Percentiles rank a stretch among this genome's conserved stretches.
These are phyloP conservation scores for Rafetus swinhoei DNA, from an alignment of 2,113 vertebrate species.

Conservation along the genomic window DNA sequence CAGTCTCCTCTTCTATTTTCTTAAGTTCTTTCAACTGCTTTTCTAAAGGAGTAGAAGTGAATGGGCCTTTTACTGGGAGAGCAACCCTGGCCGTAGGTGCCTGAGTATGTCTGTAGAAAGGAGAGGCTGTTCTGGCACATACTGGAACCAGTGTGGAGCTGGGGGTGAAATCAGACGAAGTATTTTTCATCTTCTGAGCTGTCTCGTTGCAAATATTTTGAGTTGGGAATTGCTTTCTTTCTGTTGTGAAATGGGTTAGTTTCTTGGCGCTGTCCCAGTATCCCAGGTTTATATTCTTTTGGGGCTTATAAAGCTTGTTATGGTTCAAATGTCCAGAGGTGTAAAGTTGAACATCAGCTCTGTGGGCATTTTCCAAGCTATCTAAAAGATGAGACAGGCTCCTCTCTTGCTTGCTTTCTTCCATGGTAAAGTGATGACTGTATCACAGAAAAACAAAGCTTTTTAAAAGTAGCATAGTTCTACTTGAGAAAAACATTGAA, in stretches of 20 bases:
- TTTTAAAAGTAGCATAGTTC: background rate
- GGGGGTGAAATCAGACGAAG: constrained; percentile 48
- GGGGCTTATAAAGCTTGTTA: constrained; percentile 67
- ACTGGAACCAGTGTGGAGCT: constrained; percentile 21
- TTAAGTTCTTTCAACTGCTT: background rate
- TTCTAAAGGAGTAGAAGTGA: background rate
- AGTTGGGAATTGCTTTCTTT: background rate
- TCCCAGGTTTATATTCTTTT: constrained; percentile 17
- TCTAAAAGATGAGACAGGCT: constrained; percentile 65
- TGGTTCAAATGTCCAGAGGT: constrained; percentile 77
- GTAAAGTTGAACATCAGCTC: constrained; percentile 72
- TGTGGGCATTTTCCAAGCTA: constrained; percentile 72
- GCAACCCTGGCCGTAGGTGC: background rate
- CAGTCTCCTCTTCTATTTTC: background rate
- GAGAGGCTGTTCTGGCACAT: background rate
- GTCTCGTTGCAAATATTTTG: background rate
- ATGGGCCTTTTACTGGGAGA: background rate
- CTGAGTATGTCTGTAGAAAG: background rate
- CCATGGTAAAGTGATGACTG: background rate
- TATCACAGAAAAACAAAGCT: background rate
- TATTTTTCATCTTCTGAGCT: constrained; percentile 58
- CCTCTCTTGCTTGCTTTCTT: background rate
- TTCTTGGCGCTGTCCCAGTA: constrained; percentile 60
- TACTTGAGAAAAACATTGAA: background rate
- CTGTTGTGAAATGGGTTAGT: background rate